Base-by-base conservation (phyloP, 2,113 vertebrate genomes). In the Periophthalmus modestus region DNA sequence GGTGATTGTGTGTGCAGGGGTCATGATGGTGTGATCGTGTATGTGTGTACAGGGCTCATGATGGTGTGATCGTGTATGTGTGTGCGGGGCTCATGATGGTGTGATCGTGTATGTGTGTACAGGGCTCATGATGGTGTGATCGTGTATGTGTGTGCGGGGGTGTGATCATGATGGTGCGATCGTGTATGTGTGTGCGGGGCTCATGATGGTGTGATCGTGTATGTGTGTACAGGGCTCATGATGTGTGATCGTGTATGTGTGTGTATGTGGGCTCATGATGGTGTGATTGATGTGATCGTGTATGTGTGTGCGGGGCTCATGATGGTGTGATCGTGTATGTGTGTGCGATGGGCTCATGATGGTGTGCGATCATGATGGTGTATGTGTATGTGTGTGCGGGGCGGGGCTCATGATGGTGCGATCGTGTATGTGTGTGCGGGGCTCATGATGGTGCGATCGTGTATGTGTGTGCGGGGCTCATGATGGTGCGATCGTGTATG, bases 361-460 rank as follows among this genome's bases (percentile, higher is more conserved):
- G n/a, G n/a, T n/a, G n/a, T n/a, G n/a, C 2, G 3, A 13, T 10
- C 18, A n/a, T n/a, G n/a, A n/a, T n/a, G n/a, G n/a, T n/a, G n/a
- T n/a, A n/a, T n/a, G 48, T 16, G 7, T 52, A 3, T 7, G 54
- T 55, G 18, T 59, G 57, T 59, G 0, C 93, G 97, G 96, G 96
- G 71, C 93, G 89, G 97, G 97, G n/a, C n/a, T n/a, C 63, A 99
- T 99, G 97, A 98, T 99, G 97, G 96, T 99, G n/a, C 2, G 3
- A 13, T 10, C 18, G 48, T 16, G 7, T 52, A 3, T 7, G 54
- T 55, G 18, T 59, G 57, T 59, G 0, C 93, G 97, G 96, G 96
- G 71, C 93, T 97, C 71, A 97, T 98, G n/a, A n/a, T n/a, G n/a
- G n/a, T n/a, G n/a, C 2, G 3, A 13, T 10, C 18, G 48, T 16